Base-by-base conservation (phyloP, 2,113 vertebrate genomes). In the Siniperca chuatsi region DNA sequence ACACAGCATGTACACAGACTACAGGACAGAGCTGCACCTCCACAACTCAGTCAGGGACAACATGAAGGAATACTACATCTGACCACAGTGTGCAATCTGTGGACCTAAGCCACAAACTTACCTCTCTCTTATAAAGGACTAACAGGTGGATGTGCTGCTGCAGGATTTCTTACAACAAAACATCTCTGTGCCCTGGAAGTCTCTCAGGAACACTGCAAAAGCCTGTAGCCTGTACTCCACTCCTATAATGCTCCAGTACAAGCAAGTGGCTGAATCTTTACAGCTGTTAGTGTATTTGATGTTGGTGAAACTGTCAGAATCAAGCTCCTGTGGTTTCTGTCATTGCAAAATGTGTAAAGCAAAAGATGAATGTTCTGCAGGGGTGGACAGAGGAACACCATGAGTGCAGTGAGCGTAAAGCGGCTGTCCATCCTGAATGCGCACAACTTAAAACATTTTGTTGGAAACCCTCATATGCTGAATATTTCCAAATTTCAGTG, bases 11-110 rank as follows among this genome's bases (percentile, higher is more conserved):
- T 98, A 98, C 92, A 96, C 94, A 42, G 96, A 97, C 92, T 98
- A 98, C 93, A 96, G 97, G 93, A 96, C 97, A 90, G 97, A 99
- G 73, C 95, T 97, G 93, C 97, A 98, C 94, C 96, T 98, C 82
- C 97, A 98, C 93, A 97, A 96, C 91, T 91, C 97, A 83, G 96
- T 97, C 92, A 97, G 96, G 93, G 97, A 98, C 90, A 97, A 96
- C 94, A 98, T 97, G 94, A 96, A 97, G 89, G 98, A 99, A 85
- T 99, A 98, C 93, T 99, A 99, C 95, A 99, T 99, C 94, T 99
- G 96, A 98, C 61, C 3, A 0, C 84, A 64, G 46, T 4, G 70
- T 33, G 75, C 61, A 6, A 54, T 60, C 74, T 23, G 21, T n/a
- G 79, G 75, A 65, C 87, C 74, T 25, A 37, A 57, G 69, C 80